A percentile compares a stretch with the other conserved stretches of the same genome.
phyloP scores from a whole-genome alignment of 2,113 vertebrate species.

The Semicossyphus pulcher region DNA sequence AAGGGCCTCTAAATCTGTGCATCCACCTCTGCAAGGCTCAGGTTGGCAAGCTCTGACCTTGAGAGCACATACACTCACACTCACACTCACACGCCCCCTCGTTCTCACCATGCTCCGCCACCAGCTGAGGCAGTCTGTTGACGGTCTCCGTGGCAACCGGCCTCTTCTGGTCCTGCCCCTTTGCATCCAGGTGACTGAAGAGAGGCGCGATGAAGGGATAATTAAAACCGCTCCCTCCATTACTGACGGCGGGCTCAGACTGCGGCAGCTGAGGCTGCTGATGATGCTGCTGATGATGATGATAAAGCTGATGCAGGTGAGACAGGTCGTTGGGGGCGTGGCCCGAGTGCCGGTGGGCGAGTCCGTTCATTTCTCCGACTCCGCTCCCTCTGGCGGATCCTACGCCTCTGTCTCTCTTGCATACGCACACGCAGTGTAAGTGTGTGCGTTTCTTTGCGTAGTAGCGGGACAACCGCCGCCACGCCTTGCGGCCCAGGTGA shows the following conservation, averaged over 20 bases:
- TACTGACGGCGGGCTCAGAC: constrained; percentile 41
- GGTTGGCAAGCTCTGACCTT: constrained; percentile 1
- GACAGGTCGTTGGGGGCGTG: constrained; percentile 86
- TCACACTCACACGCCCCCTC: background rate
- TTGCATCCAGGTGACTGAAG: constrained; percentile 50
- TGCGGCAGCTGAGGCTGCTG: constrained; percentile 44
- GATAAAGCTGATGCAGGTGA: constrained; percentile 80
- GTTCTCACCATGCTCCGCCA: constrained; percentile 90
- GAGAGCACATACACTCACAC: constrained; percentile 22
- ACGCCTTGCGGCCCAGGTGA: constrained; percentile 92
- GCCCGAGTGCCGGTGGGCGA: constrained; percentile 79
- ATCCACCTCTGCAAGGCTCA: background rate
- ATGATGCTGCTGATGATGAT: constrained; percentile 25
- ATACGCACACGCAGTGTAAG: constrained; percentile 22
- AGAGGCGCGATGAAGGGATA: constrained; percentile 93
- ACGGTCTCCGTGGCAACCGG: constrained; percentile 75
- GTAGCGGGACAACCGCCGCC: constrained; percentile 82
- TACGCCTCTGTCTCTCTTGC: constrained; percentile 21
- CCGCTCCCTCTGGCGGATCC: constrained; percentile 40
- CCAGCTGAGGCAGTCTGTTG: constrained; percentile 88
- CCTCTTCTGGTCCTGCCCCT: constrained; percentile 77
- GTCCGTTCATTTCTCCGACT: constrained; percentile 74
- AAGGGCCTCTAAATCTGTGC: constrained; percentile 2
- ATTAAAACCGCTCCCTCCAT: constrained; percentile 87
- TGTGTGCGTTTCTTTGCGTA: constrained; percentile 20